These are phyloP conservation scores for Melanotaenia maccullochi DNA, from an alignment of 2,797 vertebrate genomes.

Conservation along the genomic window DNA sequence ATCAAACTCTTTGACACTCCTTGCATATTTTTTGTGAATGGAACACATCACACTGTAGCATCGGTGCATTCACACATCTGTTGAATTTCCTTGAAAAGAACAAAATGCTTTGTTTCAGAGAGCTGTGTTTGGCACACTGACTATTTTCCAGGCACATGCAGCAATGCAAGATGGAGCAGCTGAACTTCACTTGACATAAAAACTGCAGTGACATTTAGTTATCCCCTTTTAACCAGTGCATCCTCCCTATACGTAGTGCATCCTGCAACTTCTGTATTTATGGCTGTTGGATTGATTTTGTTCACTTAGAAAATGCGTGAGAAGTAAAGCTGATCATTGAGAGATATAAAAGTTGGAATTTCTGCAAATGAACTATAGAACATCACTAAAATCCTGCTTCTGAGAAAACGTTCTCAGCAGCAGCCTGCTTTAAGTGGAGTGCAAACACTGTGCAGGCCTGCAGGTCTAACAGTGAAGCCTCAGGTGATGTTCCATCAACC, in stretches of 20 bases:
- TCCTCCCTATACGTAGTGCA: too few species aligned
- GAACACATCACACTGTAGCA: neutral
- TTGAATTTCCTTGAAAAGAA: neutral
- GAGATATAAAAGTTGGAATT: neutral
- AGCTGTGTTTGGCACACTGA: neutral
- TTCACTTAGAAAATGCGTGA: neutral
- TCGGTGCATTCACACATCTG: neutral
- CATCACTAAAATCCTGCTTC: neutral
- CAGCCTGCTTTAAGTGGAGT: neutral
- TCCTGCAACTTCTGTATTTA: too few species aligned
- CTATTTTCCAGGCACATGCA: neutral
- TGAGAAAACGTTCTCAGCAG: neutral
- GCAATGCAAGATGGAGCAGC: neutral
- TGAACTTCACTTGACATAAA: neutral
- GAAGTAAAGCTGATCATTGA: neutral
- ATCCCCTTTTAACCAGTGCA: neutral
- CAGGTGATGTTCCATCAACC: constrained; percentile 55
- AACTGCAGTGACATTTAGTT: neutral
- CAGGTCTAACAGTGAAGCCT: constrained; percentile 41
- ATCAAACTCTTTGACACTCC: neutral
- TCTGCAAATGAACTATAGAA: neutral
- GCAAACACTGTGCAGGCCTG: constrained; percentile 44
- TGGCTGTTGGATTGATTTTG: neutral
- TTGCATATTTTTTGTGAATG: neutral
- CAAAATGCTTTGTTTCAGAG: neutral